Conservation (phyloP, 1,140 invertebrate genomes). For the Sinella curviseta region DNA sequence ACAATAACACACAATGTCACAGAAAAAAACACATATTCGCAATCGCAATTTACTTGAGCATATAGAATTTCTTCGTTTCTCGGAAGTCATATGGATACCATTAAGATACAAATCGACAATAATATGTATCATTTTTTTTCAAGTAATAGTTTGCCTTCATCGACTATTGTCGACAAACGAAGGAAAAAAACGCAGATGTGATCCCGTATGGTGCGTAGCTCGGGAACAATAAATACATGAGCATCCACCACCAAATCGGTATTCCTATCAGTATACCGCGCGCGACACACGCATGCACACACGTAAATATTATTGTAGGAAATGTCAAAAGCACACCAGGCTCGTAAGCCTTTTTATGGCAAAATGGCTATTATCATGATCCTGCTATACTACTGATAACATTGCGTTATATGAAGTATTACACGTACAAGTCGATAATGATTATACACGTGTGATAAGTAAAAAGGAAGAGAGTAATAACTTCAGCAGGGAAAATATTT, state of each 20-base stretch:
- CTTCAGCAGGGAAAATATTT: no score
- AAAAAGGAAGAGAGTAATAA: background rate
- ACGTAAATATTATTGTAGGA: background rate
- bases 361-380: no score
- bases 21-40: background rate
- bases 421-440: no score
- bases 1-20: background rate
- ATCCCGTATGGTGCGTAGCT: background rate
- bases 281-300: no score
- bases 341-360: background rate
- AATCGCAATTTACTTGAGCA: no score
- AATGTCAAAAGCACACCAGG: background rate
- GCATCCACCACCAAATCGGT: background rate
- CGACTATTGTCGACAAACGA: background rate
- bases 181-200: background rate
- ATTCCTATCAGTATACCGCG: background rate
- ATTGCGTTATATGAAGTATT: background rate
- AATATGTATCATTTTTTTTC: constrained; percentile 6
- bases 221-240: background rate
- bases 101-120: constrained; percentile 25
- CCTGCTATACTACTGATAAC: background rate
- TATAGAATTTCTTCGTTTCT: no score
- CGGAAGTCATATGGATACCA: constrained; percentile 16
- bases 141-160: background rate
- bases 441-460: constrained; percentile 5